Evolutionary conservation across 2,888 invertebrate genomes (phyloP), one percentile per base, ranked within the genome.

Genomic region (Sinhomidia bicolor): DNA sequence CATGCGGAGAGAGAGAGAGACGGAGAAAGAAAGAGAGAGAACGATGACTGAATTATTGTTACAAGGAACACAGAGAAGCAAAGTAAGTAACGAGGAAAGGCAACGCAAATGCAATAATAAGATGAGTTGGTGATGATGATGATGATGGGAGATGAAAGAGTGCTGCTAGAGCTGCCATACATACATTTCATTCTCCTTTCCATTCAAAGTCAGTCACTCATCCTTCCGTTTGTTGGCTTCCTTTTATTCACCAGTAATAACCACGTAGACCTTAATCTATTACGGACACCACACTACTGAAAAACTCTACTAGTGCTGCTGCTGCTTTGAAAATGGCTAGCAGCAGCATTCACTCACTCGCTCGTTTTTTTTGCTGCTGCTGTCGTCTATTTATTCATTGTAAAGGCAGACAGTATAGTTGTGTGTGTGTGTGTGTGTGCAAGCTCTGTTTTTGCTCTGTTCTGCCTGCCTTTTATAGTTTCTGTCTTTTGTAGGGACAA

Each of bases 141-240:
- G 79, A 71, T 74, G 54, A 85, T 78, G 79, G 36, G 71, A 81
- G 60, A 86, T 74, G 86, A 81, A 74, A 81, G 86, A 80, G 80
- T 81, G 44, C 54, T 81, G 44, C 41, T 82, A 51, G n/a, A n/a
- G 76, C 83, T 54, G 65, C 62, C 76, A 54, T 76, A 76, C 76
- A 54, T 76, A 76, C 80, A 86, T 51, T 76, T 74, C 86, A 86
- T 65, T 81, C 57, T 65, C 74, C 57, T 14, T 81, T 62, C 65
- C 83, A 88, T 88, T 88, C 88, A 68, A 83, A 83, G 78, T 83
- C 82, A 88, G 74, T 87, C 87, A 81, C 62, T 88, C 88, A 88
- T 83, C 83, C 88, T 88, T 88, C 88, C 88, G 83, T 88, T 83
- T 81, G 79, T 36, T 85, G 68, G 81, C 76, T 81, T 87, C 87